Evolutionary conservation across 2,797 vertebrate species (phyloP).

Genomic region (Tympanoctomys barrerae): DNA sequence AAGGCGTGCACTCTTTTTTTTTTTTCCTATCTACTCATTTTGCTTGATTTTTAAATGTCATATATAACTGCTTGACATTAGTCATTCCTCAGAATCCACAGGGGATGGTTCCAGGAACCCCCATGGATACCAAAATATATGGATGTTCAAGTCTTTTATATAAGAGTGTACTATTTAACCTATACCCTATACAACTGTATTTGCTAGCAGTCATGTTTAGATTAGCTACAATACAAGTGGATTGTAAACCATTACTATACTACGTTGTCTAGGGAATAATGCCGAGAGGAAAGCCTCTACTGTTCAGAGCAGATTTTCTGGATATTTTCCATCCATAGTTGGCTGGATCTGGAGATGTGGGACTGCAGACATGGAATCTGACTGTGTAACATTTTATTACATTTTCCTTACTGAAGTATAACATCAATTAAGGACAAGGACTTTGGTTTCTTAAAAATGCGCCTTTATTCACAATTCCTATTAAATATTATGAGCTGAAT

Average conservation of each 20-base stretch:
- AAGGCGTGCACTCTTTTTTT: background rate
- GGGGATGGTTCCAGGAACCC: background rate
- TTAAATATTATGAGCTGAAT: constrained; percentile 47
- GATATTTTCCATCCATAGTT: background rate
- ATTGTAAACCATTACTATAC: background rate
- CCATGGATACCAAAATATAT: background rate
- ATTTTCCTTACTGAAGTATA: constrained; percentile 36
- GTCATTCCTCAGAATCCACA: background rate
- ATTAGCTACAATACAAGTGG: background rate
- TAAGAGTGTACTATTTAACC: background rate
- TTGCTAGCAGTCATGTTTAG: background rate
- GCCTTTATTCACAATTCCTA: background rate
- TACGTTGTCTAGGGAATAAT: background rate
- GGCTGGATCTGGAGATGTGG: background rate
- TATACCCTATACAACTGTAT: background rate
- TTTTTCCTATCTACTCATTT: background rate
- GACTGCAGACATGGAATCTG: background rate
- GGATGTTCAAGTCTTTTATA: background rate
- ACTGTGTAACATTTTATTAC: background rate
- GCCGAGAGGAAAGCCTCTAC: background rate
- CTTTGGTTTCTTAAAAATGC: background rate
- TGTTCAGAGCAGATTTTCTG: background rate
- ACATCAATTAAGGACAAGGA: background rate
- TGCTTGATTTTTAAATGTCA: background rate
- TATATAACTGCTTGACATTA: background rate